Evolutionary conservation across 2,113 vertebrate species (phyloP), one percentile per base, ranked within the genome.

Genomic region (Rhea pennata): DNA sequence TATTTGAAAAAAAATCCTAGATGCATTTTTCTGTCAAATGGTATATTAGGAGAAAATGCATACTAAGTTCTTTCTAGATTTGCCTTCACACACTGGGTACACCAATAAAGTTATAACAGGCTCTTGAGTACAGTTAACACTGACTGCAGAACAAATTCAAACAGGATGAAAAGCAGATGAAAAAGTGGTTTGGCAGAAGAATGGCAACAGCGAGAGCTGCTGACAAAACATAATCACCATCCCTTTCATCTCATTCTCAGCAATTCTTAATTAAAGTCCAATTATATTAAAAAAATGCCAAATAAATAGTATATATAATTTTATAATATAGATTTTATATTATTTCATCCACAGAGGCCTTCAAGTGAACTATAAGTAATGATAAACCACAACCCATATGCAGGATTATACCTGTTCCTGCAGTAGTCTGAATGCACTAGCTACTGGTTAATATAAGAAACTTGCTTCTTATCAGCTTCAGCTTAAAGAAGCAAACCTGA

Each of bases 1-100:
- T 20, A 91, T 44, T 86, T 94, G 31, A 61, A 78, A 93, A 88
- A 96, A 88, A 65, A 29, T 4, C 54, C 84, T 69, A 88, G 83
- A 90, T 42, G 69, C 9, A 42, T 66, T 88, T 95, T 96, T 88
- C 71, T 80, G 58, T 95, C 84, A 84, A 89, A 76, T 15, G 16
- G 78, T 50, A 61, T 33, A 84, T 76, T 72, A 87, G 59, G 46
- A 95, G 84, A 79, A 96, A 91, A 95, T 65, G 67, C n/a, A 83
- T 54, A 84, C 71, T 69, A 62, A 88, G 91, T 90, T 86, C 64
- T 96, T 93, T 96, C 87, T 91, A 79, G 72, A 94, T 97, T 96
- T 95, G 96, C 97, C 97, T 96, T 96, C 96, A 97, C 92, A 87
- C 93, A 94, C 95, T 96, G 97, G 54, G 73, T 84, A 97, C 1